Evolutionary conservation across 1,140 invertebrate species (phyloP).

Genomic region (Trichonephila clavipes): DNA sequence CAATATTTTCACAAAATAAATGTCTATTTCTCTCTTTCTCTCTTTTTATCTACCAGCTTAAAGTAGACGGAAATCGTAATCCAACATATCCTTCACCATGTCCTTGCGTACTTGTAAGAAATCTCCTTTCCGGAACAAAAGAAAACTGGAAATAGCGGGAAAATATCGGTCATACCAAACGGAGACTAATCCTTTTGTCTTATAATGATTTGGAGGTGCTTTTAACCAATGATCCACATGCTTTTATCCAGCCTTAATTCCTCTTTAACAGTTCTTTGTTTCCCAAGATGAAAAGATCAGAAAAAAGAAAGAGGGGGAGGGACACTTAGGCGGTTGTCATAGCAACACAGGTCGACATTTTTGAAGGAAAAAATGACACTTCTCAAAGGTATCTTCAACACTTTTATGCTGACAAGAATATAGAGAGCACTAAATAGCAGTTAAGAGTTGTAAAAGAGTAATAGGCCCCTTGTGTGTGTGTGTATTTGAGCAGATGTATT

Average conservation of each 20-base stretch:
- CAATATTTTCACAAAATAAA: not conserved
- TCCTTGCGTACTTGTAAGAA: not conserved
- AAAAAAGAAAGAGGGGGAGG: not conserved
- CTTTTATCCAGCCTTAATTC: conserved; percentile 65
- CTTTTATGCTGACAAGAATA: not conserved
- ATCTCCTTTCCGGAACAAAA: not conserved
- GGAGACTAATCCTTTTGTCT: conserved; percentile 62
- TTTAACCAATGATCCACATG: conserved; percentile 67
- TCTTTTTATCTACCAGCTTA: not conserved
- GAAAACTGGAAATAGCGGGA: not conserved
- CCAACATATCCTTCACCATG: not conserved
- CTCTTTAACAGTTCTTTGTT: conserved; percentile 63
- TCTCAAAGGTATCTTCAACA: not conserved
- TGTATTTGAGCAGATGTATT: not conserved
- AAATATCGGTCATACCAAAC: not conserved
- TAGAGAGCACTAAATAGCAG: conserved; percentile 17
- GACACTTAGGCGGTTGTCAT: conserved; percentile 15
- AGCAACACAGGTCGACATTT: conserved; percentile 50
- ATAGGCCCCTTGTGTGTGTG: not conserved
- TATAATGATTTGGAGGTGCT: conserved; percentile 67
- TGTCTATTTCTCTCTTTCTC: not conserved
- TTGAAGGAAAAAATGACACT: conserved; percentile 9
- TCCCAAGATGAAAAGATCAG: conserved; percentile 45
- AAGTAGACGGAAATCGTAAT: not conserved
- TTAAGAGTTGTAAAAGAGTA: conserved; percentile 23